Conservation (phyloP, 2,113 vertebrate species). For the Stigmatopora argus region DNA sequence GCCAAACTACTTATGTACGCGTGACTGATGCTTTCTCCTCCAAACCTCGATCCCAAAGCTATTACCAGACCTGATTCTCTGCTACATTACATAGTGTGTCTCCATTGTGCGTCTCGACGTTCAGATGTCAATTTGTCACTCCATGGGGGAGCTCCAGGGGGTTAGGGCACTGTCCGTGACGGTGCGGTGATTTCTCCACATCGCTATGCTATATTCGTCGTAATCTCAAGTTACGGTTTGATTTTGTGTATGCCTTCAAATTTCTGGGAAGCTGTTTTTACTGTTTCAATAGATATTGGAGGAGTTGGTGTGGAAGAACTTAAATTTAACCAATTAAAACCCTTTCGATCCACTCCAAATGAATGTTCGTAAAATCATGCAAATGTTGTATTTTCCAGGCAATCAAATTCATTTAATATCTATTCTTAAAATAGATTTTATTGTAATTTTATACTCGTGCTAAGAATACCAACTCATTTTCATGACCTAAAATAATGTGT, state of each 20-base stretch:
- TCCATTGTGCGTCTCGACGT: slow-evolving; percentile 25
- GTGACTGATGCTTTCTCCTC: slow-evolving; percentile 3
- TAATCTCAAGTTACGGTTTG: neutral
- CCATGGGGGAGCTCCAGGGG: slow-evolving; percentile 30
- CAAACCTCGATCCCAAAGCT: slow-evolving; percentile 13
- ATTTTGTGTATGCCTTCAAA: neutral
- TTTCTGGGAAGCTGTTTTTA: no score
- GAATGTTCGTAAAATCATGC: no score
- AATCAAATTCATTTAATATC: no score
- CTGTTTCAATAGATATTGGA: no score
- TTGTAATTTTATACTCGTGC: no score
- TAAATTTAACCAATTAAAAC: no score
- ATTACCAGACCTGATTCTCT: slow-evolving; percentile 37
- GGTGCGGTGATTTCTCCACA: slow-evolving; percentile 4
- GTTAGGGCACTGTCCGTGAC: neutral
- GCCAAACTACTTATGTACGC: neutral
- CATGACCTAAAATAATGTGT: no score
- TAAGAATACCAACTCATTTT: no score
- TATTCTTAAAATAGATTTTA: no score
- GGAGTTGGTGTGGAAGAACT: no score
- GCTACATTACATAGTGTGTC: slow-evolving; percentile 32
- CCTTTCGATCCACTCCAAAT: no score
- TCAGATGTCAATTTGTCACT: slow-evolving; percentile 46
- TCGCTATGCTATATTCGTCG: slow-evolving; percentile 8
- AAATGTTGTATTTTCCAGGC: no score